These are phyloP conservation scores for Rhagophthalmus giganteus DNA, from an alignment of 2,888 invertebrate species.

Conservation along the genomic window DNA sequence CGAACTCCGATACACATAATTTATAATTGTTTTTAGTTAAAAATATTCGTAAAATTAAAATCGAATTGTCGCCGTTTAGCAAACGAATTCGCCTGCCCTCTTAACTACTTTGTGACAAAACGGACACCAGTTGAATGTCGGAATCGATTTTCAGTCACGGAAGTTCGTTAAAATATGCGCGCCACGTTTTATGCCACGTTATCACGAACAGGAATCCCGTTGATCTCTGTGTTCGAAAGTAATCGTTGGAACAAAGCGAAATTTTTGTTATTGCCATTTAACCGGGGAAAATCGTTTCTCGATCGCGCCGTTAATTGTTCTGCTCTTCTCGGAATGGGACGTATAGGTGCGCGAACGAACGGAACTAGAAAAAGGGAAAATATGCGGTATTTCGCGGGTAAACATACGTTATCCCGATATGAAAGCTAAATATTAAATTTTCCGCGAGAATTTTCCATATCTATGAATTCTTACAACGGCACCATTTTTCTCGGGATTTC, in stretches of 20 bases:
- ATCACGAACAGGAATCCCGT: slow-evolving; percentile 26
- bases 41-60: slow-evolving; percentile 15
- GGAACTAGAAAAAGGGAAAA: slow-evolving; percentile 18
- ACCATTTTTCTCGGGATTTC: slow-evolving; percentile 30
- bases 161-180: slow-evolving; percentile 32
- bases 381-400: slow-evolving; percentile 37
- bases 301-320: too few relatives aligned
- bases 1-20: too few relatives aligned
- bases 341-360: neutral
- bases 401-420: slow-evolving; percentile 36
- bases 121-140: slow-evolving; percentile 33
- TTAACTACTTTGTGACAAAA: slow-evolving; percentile 30
- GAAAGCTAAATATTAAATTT: slow-evolving; percentile 40
- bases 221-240: slow-evolving; percentile 12
- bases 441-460: slow-evolving; percentile 33
- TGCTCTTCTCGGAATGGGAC: too few relatives aligned
- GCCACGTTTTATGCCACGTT: slow-evolving; percentile 28
- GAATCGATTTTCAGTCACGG: slow-evolving; percentile 33
- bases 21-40: too few relatives aligned
- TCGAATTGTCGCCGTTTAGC: slow-evolving; percentile 12
- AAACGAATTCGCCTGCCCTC: slow-evolving; percentile 24
- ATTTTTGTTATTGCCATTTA: too few relatives aligned
- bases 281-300: too few relatives aligned
- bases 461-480: slow-evolving; percentile 33
- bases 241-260: slow-evolving; percentile 4